Base-by-base conservation (phyloP, 2,113 vertebrate genomes). In the Calonectris borealis region DNA sequence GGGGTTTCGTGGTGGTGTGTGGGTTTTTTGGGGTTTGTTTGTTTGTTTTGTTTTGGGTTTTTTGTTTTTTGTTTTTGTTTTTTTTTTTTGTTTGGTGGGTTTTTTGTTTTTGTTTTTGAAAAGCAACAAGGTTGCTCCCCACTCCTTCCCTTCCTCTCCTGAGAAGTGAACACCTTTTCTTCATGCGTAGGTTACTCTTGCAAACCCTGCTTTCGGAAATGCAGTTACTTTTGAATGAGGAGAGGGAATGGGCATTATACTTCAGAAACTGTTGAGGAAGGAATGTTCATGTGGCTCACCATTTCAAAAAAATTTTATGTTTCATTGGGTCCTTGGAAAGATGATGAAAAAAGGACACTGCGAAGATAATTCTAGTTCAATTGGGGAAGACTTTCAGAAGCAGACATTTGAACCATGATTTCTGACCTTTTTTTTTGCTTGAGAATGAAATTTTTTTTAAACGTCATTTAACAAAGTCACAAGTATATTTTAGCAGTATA, bases 401-500 rank as follows among this genome's bases (percentile, higher is more conserved):
- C 76, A 86, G 42, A 60, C 58, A 44, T 62, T 77, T 49, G 54
- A 51, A 49, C 19, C 31, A 31, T n/a, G 34, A 42, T 66, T 85
- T 70, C 38, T 73, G 71, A 71, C 34, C 55, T 75, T 73, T 62
- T 73, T 62, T 77, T 95, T 77, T 69, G 25, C 86, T 80, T 71
- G 54, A 77, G 75, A 93, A 69, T 34, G 51, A 85, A 90, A 91
- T 13, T 87, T 93, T 40, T 40, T 15, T 61, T 22, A 69, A 84
- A 42, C 83, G 38, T 93, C 51, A 78, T 54, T 97, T 91, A 87
- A 93, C 38, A 48, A 89, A 90, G 83, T 94, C 72, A 62, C 34
- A 61, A 68, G 32, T 97, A 24, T 97, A 83, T 97, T 96, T 96
- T 94, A 94, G 81, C 89, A 95, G 62, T 89, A n/a, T 87, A 13